Base-by-base conservation (phyloP, 2,797 vertebrate species). In the Sebastes matsubarae region DNA sequence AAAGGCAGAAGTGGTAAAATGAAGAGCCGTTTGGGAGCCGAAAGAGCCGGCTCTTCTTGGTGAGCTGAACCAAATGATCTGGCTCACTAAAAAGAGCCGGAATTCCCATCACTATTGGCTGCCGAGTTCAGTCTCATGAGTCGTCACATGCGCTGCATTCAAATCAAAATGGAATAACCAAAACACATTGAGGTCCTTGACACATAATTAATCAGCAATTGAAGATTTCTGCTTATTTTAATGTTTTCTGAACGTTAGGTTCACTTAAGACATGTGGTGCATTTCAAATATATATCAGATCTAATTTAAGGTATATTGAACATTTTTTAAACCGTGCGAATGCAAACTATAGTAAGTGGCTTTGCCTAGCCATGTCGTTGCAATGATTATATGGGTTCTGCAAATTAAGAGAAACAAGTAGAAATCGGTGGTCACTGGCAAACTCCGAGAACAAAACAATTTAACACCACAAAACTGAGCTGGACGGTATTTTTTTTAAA, bases 91-190 rank as follows among this genome's bases (percentile, higher is more conserved):
- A 36, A 36, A 36, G 34, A 36, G 34, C 2, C 34, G 2, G 0
- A 12, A 36, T 36, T 36, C 34, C 34, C 34, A 36, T 36, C 34
- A 36, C 34, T 36, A 36, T 11, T 90, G 82, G 82, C 81, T 84
- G 84, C 87, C 30, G 67, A 2, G 50, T 2, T 57, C 29, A 54
- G 36, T 77, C 79, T 59, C 75, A 32, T 66, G 72, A 77, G 46
- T 6, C 64, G 27, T 86, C 75, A 66, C 72, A 1, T 1, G 54
- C 6, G 87, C 13, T 87, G 87, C 88, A 0, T 93, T 92, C 70
- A 50, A 0, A 0, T 8, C 1, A 0, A 1, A 50, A 29, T 2
- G 55, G 75, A 3, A 73, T 0, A 34, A 30, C 1, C 0, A 1
- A 0, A 0, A n/a, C 14, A 0, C 3, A n/a, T 8, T 5, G 1